A percentile compares a stretch with the other conserved stretches of the same genome.
Evolutionary conservation across 1,140 invertebrate species (phyloP).

Genomic region (Lethocerus indicus): DNA sequence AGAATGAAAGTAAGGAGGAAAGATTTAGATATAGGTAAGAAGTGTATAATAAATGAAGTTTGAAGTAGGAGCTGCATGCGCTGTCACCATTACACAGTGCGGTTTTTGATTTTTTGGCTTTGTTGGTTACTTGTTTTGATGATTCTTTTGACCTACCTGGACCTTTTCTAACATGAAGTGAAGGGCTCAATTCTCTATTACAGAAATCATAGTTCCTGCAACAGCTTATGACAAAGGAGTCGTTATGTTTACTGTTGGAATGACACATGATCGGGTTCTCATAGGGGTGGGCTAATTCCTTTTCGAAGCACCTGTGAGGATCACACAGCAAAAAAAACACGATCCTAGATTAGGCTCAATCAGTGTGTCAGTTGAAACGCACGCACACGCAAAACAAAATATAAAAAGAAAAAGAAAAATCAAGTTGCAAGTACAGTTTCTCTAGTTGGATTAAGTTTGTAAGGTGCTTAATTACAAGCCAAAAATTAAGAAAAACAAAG

Average conservation of each 20-base stretch:
- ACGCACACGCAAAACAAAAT: constrained; percentile 2
- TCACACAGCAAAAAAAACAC: constrained; percentile 13
- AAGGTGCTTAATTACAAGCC: no score
- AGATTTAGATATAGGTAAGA: no score
- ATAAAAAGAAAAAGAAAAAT: constrained; percentile 5
- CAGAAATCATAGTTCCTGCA: constrained; percentile 42
- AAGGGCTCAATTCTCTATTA: constrained; percentile 32
- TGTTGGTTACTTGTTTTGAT: no score
- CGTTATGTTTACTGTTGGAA: constrained; percentile 29
- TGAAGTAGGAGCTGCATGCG: no score
- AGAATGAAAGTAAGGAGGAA: no score
- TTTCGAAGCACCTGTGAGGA: constrained; percentile 36
- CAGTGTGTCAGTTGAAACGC: constrained; percentile 5
- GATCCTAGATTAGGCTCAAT: constrained; percentile 12
- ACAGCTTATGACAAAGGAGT: constrained; percentile 33
- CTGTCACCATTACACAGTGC: no score
- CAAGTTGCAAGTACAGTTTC: not conserved
- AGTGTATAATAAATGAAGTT: no score
- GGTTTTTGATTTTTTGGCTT: no score
- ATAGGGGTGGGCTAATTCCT: constrained; percentile 30
- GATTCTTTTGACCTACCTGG: constrained; percentile 17
- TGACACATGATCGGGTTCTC: constrained; percentile 41
- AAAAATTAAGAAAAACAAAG: no score
- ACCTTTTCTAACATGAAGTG: constrained; percentile 20
- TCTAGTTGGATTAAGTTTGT: no score